A percentile compares a stretch with the other conserved stretches of the same genome.
These are phyloP conservation scores for Xiphophorus hellerii DNA, from an alignment of 2,113 vertebrate genomes.

Conservation along the genomic window DNA sequence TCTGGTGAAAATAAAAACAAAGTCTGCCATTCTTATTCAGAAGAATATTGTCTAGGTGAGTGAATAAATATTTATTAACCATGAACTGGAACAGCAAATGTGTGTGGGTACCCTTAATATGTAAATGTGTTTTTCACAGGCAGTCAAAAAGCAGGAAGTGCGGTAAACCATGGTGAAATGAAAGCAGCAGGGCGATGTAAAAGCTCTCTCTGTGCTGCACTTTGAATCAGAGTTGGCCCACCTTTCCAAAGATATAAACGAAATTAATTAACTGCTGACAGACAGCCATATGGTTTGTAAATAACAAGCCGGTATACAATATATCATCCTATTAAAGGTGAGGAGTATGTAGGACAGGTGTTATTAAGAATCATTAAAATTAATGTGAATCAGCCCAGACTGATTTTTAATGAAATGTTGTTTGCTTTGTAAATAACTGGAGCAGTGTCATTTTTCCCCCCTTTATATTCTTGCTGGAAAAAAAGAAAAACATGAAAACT, in stretches of 20 bases:
- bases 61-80: constrained; percentile 24
- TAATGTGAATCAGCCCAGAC: constrained; percentile 4
- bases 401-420: not conserved
- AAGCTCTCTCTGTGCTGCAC: constrained; percentile 1
- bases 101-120: constrained; percentile 28
- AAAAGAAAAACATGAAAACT: not conserved
- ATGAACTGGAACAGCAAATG: constrained; percentile 16
- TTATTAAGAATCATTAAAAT: not conserved
- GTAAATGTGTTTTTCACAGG: constrained; percentile 23
- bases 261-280: constrained; percentile 51
- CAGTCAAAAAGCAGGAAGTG: constrained; percentile 13
- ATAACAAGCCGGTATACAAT: constrained; percentile 29
- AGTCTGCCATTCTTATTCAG: not conserved
- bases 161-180: not conserved
- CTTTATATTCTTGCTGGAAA: not conserved
- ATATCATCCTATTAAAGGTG: constrained; percentile 54
- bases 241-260: constrained; percentile 40
- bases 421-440: not conserved
- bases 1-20: not conserved
- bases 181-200: constrained; percentile 30
- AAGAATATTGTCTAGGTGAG: constrained; percentile 10
- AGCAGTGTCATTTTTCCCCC: not conserved
- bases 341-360: constrained; percentile 22
- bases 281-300: constrained; percentile 54
- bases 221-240: constrained; percentile 24